Percentiles rank a stretch among this genome's conserved stretches.
Evolutionary conservation across 30 jellyfish, hydroid and myxozoan genomes (phyloP).

Genomic region (Aurelia sp.): DNA sequence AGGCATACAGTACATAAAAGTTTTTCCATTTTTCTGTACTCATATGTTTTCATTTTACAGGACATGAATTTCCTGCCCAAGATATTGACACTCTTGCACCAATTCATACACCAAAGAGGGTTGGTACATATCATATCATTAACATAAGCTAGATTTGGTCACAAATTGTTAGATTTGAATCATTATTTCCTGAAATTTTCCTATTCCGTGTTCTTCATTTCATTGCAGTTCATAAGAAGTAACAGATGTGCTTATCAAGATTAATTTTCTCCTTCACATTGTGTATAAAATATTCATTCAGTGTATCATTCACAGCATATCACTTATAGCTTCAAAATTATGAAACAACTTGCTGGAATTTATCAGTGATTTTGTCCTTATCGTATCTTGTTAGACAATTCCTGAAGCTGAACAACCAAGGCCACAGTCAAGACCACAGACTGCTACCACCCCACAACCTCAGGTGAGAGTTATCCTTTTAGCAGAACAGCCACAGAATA

Average conservation of each 20-base stretch:
- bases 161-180: no score
- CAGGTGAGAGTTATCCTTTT: constrained; percentile 63
- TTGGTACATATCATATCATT: neutral
- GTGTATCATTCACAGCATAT: no score
- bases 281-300: no score
- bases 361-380: no score
- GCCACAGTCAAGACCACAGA: constrained; percentile 40
- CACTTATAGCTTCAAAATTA: no score
- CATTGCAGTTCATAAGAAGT: neutral
- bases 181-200: neutral
- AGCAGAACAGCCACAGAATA: neutral
- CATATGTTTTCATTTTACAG: constrained; percentile 13
- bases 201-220: neutral
- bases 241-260: no score
- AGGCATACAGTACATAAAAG: no score
- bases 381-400: constrained; percentile 24
- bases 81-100: constrained; percentile 93
- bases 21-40: neutral
- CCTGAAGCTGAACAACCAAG: constrained; percentile 53
- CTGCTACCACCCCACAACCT: constrained; percentile 24
- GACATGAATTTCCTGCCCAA: constrained; percentile 96
- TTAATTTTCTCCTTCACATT: neutral
- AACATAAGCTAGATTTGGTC: no score
- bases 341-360: no score
- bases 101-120: constrained; percentile 92